Conservation (phyloP, 2,888 invertebrate species). For the Drosophila parthenogenetica region DNA sequence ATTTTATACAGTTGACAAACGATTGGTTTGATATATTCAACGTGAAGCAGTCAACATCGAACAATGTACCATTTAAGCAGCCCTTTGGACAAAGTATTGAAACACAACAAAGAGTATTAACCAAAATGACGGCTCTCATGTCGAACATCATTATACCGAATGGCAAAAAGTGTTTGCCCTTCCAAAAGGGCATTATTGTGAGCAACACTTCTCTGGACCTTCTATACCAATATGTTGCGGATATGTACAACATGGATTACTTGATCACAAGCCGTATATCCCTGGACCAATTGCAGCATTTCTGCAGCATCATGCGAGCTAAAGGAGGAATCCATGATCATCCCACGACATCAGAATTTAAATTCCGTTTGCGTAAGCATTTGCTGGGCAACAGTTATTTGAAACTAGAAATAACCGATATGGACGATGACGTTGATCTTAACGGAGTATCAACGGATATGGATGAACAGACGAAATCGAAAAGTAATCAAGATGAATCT, state of each 20-base stretch:
- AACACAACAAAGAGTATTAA: background rate
- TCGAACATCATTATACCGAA: background rate
- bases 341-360: background rate
- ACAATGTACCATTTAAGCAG: background rate
- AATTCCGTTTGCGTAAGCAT: slow-evolving; percentile 1
- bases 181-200: slow-evolving; percentile 1
- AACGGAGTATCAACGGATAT: background rate
- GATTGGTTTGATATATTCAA: slow-evolving; percentile 12
- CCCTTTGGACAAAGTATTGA: slow-evolving; percentile 2
- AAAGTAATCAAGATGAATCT: background rate
- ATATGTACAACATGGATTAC: slow-evolving; percentile 1
- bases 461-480: background rate
- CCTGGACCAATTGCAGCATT: background rate
- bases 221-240: background rate
- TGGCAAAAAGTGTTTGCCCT: background rate
- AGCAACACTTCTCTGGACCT: background rate
- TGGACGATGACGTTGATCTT: background rate
- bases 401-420: slow-evolving; percentile 2
- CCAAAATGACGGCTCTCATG: slow-evolving; percentile 1
- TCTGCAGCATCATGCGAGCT: background rate
- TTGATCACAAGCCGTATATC: slow-evolving; percentile 1
- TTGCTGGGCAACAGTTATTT: background rate
- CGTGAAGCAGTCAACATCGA: background rate
- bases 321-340: background rate
- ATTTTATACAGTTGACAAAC: slow-evolving; percentile 3